A percentile compares a stretch with the other conserved stretches of the same genome.
Conservation (phyloP, 2,113 vertebrate species). For the Scalopus aquaticus region DNA sequence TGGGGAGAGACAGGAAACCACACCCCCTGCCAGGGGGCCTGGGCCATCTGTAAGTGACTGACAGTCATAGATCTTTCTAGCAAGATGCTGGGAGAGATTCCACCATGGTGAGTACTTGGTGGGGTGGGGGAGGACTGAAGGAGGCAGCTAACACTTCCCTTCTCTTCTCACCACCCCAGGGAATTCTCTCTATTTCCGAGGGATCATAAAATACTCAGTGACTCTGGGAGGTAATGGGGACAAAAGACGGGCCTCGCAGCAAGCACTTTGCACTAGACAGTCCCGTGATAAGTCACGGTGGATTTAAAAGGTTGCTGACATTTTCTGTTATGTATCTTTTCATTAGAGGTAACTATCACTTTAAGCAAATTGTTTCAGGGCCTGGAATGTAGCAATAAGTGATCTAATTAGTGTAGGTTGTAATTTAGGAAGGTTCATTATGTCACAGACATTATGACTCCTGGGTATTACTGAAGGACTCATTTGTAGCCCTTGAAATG, state of each 20-base stretch:
- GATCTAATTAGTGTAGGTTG: conserved; percentile 87
- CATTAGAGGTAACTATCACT: conserved; percentile 84
- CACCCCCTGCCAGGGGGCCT: not conserved
- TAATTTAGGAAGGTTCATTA: conserved; percentile 89
- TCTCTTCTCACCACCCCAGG: not conserved
- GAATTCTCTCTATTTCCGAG: conserved; percentile 1
- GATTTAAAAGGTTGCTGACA: conserved; percentile 77
- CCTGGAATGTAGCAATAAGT: conserved; percentile 85
- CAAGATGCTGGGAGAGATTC: not conserved
- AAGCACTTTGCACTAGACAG: conserved; percentile 14
- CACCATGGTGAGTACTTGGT: not conserved
- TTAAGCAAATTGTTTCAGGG: conserved; percentile 85
- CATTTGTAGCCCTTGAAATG: conserved; percentile 85
- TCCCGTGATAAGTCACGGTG: not conserved
- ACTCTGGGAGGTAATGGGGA: conserved; percentile 36
- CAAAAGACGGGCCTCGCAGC: not conserved
- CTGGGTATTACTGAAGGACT: conserved; percentile 86
- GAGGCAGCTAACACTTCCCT: not conserved
- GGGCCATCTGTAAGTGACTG: not conserved
- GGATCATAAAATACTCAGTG: conserved; percentile 1
- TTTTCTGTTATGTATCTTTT: conserved; percentile 75
- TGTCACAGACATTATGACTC: conserved; percentile 87
- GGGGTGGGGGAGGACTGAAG: not conserved
- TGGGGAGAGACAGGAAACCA: not conserved
- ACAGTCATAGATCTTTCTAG: not conserved